These are phyloP conservation scores for Sebastes nivosus DNA, from an alignment of 2,797 vertebrate genomes.

Conservation along the genomic window DNA sequence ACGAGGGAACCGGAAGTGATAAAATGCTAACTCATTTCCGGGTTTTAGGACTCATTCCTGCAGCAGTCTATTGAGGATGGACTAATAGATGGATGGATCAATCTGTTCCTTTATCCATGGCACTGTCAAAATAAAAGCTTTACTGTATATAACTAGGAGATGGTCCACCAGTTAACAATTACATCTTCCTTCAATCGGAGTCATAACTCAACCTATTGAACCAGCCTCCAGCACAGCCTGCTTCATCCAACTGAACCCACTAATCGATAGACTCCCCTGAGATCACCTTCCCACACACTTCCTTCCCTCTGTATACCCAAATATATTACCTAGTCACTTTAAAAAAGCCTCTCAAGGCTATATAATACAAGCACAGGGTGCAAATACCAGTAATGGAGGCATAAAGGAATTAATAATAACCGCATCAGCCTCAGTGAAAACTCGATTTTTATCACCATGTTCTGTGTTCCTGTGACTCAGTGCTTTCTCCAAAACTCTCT, in stretches of 20 bases:
- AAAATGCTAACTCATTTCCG: too few species aligned
- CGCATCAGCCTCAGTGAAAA: slow-evolving; percentile 12
- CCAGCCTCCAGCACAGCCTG: slow-evolving; percentile 34
- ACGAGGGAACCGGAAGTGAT: too few species aligned
- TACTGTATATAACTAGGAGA: neutral
- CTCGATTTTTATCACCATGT: slow-evolving; percentile 1
- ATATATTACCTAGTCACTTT: slow-evolving; percentile 34
- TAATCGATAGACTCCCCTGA: slow-evolving; percentile 62
- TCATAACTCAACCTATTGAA: slow-evolving; percentile 64
- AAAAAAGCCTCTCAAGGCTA: slow-evolving; percentile 22
- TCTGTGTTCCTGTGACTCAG: slow-evolving; percentile 6
- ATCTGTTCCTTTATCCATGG: slow-evolving; percentile 3
- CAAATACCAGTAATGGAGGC: slow-evolving; percentile 40
- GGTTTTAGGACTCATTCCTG: too few species aligned
- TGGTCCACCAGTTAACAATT: slow-evolving; percentile 11
- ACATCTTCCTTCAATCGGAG: slow-evolving; percentile 33
- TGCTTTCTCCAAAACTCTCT: neutral
- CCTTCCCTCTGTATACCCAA: slow-evolving; percentile 1
- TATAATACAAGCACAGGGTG: slow-evolving; percentile 10
- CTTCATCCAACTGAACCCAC: slow-evolving; percentile 49
- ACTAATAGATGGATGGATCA: neutral
- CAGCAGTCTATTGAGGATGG: too few species aligned
- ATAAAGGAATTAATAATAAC: slow-evolving; percentile 21
- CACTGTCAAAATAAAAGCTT: slow-evolving; percentile 17
- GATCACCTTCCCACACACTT: slow-evolving; percentile 48